A percentile compares a stretch with the other conserved stretches of the same genome.
Conservation (phyloP, 2,797 vertebrate genomes). For the Lates japonicus region DNA sequence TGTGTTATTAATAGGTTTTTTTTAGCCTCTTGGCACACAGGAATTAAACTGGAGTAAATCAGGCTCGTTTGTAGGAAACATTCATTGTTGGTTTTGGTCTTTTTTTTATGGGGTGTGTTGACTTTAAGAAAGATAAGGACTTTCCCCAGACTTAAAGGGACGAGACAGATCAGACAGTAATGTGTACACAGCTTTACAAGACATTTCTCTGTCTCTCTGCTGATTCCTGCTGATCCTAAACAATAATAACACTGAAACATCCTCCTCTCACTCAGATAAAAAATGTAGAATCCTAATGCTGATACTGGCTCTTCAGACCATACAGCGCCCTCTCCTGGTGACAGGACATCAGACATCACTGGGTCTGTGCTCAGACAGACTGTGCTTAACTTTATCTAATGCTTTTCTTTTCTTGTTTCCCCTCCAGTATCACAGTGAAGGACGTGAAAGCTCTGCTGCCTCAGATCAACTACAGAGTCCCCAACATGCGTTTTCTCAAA, state of each 20-base stretch:
- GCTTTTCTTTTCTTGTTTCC: background rate
- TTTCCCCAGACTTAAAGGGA: no score
- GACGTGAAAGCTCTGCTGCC: constrained; percentile 82
- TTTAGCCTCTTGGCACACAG: no score
- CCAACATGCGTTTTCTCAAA: constrained; percentile 84
- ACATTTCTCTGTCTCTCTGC: no score
- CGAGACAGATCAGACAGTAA: no score
- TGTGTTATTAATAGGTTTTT: no score
- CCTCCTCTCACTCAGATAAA: background rate
- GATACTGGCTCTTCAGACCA: background rate
- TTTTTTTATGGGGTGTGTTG: no score
- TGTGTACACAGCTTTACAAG: no score
- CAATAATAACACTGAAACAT: background rate
- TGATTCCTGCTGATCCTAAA: background rate
- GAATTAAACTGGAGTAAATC: no score
- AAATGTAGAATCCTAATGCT: no score
- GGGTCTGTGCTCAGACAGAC: background rate
- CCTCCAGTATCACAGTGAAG: constrained; percentile 79
- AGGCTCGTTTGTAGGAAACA: no score
- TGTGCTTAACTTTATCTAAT: background rate
- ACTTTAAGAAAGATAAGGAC: no score
- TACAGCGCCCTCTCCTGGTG: background rate
- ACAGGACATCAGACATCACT: background rate
- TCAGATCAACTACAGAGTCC: constrained; percentile 83
- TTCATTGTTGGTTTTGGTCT: no score